These are phyloP conservation scores for Anas bahamensis DNA, from an alignment of 2,797 vertebrate genomes.

Conservation along the genomic window DNA sequence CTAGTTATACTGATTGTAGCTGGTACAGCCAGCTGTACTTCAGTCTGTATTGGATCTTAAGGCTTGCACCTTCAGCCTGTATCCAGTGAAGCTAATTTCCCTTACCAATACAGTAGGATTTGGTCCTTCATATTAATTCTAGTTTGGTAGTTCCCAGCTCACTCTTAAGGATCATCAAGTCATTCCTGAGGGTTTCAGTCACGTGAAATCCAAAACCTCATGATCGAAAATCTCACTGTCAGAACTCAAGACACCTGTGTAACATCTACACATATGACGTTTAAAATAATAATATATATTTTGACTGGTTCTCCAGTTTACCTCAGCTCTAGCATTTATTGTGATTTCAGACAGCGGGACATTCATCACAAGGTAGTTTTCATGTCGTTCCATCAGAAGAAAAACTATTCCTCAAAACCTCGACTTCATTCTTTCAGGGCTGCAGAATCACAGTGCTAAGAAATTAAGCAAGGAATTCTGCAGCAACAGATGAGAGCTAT, in stretches of 20 bases:
- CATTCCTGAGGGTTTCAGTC: not conserved
- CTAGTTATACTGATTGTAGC: fast-evolving
- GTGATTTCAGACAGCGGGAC: not conserved
- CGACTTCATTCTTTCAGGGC: no score
- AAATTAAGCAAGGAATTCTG: not conserved
- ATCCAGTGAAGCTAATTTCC: not conserved
- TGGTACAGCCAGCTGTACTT: not conserved
- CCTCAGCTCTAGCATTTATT: not conserved
- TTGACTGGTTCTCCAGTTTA: not conserved
- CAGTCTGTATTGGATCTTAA: fast-evolving
- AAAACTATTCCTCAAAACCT: not conserved
- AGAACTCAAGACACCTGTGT: not conserved
- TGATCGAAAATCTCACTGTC: not conserved
- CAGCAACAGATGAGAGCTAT: not conserved
- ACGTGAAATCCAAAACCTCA: not conserved
- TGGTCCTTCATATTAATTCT: not conserved
- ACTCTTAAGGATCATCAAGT: not conserved
- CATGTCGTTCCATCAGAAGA: not conserved
- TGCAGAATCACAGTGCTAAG: not conserved
- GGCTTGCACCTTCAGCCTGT: not conserved
- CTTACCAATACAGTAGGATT: not conserved
- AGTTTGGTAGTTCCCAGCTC: not conserved
- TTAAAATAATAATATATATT: not conserved
- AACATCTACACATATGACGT: fast-evolving
- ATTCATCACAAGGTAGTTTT: not conserved